Percentiles rank a stretch among this genome's conserved stretches.
phyloP scores from a whole-genome alignment of 1,140 invertebrate species.

The Drosophila murphyi region DNA sequence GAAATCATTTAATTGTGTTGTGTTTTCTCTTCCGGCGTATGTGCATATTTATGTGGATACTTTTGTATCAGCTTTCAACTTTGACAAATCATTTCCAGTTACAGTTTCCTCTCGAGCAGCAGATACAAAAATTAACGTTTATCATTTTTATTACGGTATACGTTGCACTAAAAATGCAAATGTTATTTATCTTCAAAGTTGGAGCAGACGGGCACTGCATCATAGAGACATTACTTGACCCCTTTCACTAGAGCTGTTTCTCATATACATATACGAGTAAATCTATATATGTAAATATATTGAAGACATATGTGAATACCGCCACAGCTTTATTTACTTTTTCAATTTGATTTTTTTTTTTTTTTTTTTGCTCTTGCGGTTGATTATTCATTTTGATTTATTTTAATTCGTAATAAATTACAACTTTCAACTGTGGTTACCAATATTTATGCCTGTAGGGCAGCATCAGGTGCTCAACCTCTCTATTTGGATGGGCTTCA shows the following conservation, averaged over 20 bases:
- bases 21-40: slow-evolving; percentile 56
- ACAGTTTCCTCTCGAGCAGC: slow-evolving; percentile 47
- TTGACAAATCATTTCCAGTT: slow-evolving; percentile 72
- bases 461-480: slow-evolving; percentile 36
- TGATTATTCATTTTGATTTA: slow-evolving; percentile 66
- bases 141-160: slow-evolving; percentile 59
- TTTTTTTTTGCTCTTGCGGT: slow-evolving; percentile 9
- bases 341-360: slow-evolving; percentile 26
- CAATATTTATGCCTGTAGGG: slow-evolving; percentile 44
- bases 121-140: slow-evolving; percentile 71
- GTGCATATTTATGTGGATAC: slow-evolving; percentile 19
- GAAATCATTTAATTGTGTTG: slow-evolving; percentile 45
- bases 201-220: neutral
- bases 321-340: neutral
- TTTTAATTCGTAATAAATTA: slow-evolving; percentile 80
- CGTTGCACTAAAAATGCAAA: slow-evolving; percentile 70
- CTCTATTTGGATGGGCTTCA: slow-evolving; percentile 14
- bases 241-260: slow-evolving; percentile 4
- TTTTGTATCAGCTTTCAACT: slow-evolving; percentile 40
- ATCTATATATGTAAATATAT: neutral
- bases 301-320: slow-evolving; percentile 8
- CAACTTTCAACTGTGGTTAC: slow-evolving; percentile 65
- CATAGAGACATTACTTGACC: slow-evolving; percentile 52
- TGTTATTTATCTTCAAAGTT: slow-evolving; percentile 41
- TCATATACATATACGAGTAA: neutral